Base-by-base conservation (phyloP, 1,140 invertebrate genomes). In the Solenopsis fugax region DNA sequence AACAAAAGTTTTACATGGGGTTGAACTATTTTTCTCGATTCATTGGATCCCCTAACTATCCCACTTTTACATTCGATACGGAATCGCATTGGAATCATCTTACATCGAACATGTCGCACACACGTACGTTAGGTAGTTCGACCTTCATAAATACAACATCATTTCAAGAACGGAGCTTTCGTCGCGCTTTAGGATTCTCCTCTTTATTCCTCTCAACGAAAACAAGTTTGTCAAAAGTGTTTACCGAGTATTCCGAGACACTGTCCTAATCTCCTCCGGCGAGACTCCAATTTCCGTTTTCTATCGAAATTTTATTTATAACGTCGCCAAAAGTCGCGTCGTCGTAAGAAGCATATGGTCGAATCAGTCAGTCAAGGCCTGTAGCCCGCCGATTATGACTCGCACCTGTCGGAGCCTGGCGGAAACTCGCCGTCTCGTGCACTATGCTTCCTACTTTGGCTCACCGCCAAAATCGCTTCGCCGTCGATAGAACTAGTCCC, bases 151-250 rank as follows among this genome's bases (percentile, higher is more conserved):
- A 87, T 88, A 76, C 69, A 52, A 87, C 16, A 54, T 4, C 9
- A 52, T 60, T 89, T n/a, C 37, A 60, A 62, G 67, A 87, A 71
- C 69, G 56, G 24, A 72, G 58, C 65, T 89, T 85, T 65, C 64
- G 60, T 75, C 41, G 73, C 56, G n/a, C 18, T 69, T 21, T 2
- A 21, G n/a, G n/a, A 56, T 56, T 85, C 29, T 45, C 18, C 9
- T 29, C n/a, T 80, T 10, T 7, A 41, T 3, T 87, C 64, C 56
- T 72, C 37, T 56, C 52, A 67, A 87, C 65, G 73, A 45, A 89
- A 87, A 85, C 78, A 69, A 85, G 69, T 87, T 90, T 87, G 34
- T 85, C 78, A 45, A 89, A 89, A 87, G 72, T 78, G 73, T 78
- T 56, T 65, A 77, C 73, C 64, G 67, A 45, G 77, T 50, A 54